A percentile compares a stretch with the other conserved stretches of the same genome.
phyloP scores from a whole-genome alignment of 2,888 invertebrate genomes.

The Stenichneumon culpator region DNA sequence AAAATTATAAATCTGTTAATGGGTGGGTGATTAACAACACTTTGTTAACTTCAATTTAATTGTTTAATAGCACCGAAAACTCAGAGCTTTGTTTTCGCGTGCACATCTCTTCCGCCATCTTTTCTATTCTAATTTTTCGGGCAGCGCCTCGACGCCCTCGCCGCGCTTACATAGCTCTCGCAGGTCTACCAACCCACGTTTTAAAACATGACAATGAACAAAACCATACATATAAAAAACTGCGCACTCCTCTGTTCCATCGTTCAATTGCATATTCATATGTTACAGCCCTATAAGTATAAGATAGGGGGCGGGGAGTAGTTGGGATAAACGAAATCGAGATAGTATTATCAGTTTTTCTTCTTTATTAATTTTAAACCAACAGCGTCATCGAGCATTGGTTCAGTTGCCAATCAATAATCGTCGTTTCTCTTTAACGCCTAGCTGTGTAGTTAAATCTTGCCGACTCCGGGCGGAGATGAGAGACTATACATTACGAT shows the following conservation, averaged over 20 bases:
- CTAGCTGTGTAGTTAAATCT: constrained; percentile 62
- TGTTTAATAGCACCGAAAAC: too few relatives aligned
- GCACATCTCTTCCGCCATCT: too few relatives aligned
- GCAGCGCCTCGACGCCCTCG: too few relatives aligned
- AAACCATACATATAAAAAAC: constrained; percentile 76
- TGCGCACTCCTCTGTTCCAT: constrained; percentile 66
- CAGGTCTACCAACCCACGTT: too few relatives aligned
- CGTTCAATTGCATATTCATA: constrained; percentile 49
- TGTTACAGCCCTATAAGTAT: constrained; percentile 49
- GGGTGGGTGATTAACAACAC: too few relatives aligned
- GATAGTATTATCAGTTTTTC: constrained; percentile 70
- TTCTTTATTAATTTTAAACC: constrained; percentile 78
- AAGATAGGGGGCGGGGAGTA: constrained; percentile 19
- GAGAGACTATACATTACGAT: constrained; percentile 55
- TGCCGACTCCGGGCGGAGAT: constrained; percentile 55
- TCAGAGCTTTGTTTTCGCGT: too few relatives aligned
- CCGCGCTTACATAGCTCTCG: too few relatives aligned
- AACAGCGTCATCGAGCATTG: constrained; percentile 78
- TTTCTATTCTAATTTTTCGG: too few relatives aligned
- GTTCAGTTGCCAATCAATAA: constrained; percentile 77
- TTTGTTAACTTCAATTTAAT: too few relatives aligned
- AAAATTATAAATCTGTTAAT: constrained; percentile 72
- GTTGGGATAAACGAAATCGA: constrained; percentile 53
- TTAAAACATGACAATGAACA: too few relatives aligned
- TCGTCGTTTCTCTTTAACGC: constrained; percentile 62